These are phyloP conservation scores for Pyxicephalus adspersus DNA, from an alignment of 2,113 vertebrate species.

Conservation along the genomic window DNA sequence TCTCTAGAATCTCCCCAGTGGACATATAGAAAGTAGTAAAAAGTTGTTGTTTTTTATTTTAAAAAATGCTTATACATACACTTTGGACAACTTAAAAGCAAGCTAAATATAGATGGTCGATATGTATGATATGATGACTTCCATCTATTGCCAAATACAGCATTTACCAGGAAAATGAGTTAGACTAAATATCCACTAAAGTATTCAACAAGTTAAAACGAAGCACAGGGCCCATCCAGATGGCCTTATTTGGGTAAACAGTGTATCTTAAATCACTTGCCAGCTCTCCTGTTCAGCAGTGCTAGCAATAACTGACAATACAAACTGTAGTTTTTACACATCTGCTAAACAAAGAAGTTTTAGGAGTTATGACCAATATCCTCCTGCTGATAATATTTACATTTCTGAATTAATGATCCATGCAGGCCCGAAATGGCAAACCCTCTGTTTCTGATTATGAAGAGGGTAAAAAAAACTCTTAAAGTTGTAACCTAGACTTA, in stretches of 20 bases:
- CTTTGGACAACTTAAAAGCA: too few species aligned
- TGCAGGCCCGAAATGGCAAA: constrained; percentile 1
- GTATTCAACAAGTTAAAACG: too few species aligned
- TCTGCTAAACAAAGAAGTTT: constrained; percentile 10
- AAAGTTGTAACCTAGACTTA: constrained; percentile 14
- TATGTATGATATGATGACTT: too few species aligned
- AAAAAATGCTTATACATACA: too few species aligned
- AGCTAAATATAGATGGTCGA: too few species aligned
- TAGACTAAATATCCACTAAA: too few species aligned
- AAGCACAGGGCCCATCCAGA: neutral
- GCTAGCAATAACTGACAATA: neutral
- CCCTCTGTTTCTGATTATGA: constrained; percentile 40
- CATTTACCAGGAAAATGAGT: too few species aligned
- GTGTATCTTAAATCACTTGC: neutral
- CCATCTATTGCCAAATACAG: too few species aligned
- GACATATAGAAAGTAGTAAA: too few species aligned
- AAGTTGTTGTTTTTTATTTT: too few species aligned
- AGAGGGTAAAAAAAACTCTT: constrained; percentile 4
- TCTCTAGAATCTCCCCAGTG: too few species aligned
- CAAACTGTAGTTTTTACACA: constrained; percentile 12
- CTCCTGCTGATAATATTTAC: constrained; percentile 42
- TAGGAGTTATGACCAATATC: constrained; percentile 25
- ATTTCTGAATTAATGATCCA: constrained; percentile 37
- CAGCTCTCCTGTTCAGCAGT: neutral
- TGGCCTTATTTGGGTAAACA: neutral